A percentile compares a stretch with the other conserved stretches of the same genome.
Evolutionary conservation across 2,888 invertebrate genomes (phyloP).

Genomic region (Drosophila engyochracea): DNA sequence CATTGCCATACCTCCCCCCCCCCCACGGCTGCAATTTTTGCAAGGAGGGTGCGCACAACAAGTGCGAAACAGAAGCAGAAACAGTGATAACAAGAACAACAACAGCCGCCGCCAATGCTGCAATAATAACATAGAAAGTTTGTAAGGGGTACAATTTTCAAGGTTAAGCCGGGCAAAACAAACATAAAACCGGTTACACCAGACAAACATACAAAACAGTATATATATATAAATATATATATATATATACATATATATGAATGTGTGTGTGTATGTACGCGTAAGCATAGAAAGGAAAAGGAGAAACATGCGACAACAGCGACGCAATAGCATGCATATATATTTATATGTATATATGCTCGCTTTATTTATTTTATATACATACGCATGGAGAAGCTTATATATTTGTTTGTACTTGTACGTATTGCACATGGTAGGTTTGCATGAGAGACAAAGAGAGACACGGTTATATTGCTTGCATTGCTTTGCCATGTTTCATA

Average conservation of each 20-base stretch:
- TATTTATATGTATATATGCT: not conserved
- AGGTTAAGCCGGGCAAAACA: slow-evolving; percentile 84
- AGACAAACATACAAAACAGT: not conserved
- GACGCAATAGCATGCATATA: slow-evolving; percentile 48
- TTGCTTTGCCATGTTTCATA: not conserved
- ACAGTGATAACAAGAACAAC: slow-evolving; percentile 48
- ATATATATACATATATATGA: not conserved
- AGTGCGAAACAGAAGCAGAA: slow-evolving; percentile 58
- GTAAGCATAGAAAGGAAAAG: slow-evolving; percentile 9
- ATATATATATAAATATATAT: slow-evolving; percentile 3
- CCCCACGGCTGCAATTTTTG: not conserved
- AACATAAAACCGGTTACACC: slow-evolving; percentile 80
- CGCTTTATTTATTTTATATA: not conserved
- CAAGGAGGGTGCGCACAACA: slow-evolving; percentile 54
- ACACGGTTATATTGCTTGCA: not conserved
- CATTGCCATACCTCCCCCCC: slow-evolving; percentile 22
- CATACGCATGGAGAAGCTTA: not conserved
- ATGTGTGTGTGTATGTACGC: slow-evolving; percentile 2
- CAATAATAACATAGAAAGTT: slow-evolving; percentile 65
- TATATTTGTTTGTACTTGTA: slow-evolving; percentile 1
- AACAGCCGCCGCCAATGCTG: slow-evolving; percentile 31
- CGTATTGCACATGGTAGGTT: not conserved
- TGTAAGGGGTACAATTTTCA: slow-evolving; percentile 69
- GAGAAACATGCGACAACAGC: slow-evolving; percentile 27
- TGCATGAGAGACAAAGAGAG: slow-evolving; percentile 1